These are phyloP conservation scores for Auanema freiburgensis DNA, from an alignment of 2,888 invertebrate genomes.

Conservation along the genomic window DNA sequence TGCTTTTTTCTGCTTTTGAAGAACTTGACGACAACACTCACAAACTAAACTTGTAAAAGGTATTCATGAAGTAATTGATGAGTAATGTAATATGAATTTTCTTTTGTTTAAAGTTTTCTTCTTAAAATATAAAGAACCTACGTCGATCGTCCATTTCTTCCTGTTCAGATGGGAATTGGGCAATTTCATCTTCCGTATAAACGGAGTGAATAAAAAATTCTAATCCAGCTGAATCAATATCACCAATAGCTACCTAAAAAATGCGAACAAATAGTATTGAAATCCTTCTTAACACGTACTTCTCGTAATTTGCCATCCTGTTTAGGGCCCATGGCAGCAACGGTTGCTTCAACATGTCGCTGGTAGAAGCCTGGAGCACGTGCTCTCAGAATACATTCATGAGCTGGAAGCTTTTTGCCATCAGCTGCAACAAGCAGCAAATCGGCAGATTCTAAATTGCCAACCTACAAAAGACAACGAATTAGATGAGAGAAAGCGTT, in stretches of 20 bases:
- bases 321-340: slow-evolving; percentile 44
- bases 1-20: slow-evolving; percentile 2
- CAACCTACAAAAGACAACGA: slow-evolving; percentile 35
- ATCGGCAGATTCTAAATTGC: slow-evolving; percentile 52
- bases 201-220: slow-evolving; percentile 60
- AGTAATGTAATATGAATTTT: slow-evolving; percentile 12
- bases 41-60: slow-evolving; percentile 15
- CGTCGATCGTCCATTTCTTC: slow-evolving; percentile 33
- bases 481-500: neutral
- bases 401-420: slow-evolving; percentile 57
- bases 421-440: slow-evolving; percentile 56
- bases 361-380: slow-evolving; percentile 60
- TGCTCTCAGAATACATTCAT: slow-evolving; percentile 53
- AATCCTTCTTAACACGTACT: slow-evolving; percentile 15
- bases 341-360: slow-evolving; percentile 54
- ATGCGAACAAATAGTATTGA: slow-evolving; percentile 5
- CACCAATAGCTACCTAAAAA: slow-evolving; percentile 56
- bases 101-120: slow-evolving; percentile 11
- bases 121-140: slow-evolving; percentile 18
- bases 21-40: slow-evolving; percentile 15
- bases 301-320: slow-evolving; percentile 32
- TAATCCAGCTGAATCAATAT: slow-evolving; percentile 57
- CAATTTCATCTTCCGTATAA: slow-evolving; percentile 60
- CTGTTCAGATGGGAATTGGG: slow-evolving; percentile 31
- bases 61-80: slow-evolving; percentile 6